Percentiles rank a stretch among this genome's conserved stretches.
These are phyloP conservation scores for Heterocephalus glaber DNA, from an alignment of 2,113 vertebrate genomes.

Conservation along the genomic window DNA sequence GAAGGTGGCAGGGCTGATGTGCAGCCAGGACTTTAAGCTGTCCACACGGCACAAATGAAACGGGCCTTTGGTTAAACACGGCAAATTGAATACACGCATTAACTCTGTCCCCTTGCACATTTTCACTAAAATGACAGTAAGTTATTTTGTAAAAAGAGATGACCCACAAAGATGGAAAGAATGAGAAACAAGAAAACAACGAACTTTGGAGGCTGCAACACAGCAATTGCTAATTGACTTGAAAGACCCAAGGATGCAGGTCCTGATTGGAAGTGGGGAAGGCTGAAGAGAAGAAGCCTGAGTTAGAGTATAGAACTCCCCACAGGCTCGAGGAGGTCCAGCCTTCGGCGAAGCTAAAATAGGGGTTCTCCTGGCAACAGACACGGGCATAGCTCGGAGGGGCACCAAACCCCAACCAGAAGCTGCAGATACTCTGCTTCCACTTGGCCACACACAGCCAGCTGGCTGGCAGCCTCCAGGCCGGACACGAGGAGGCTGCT, in stretches of 20 bases:
- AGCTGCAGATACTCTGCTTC: not conserved
- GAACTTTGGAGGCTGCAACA: not conserved
- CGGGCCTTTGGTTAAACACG: not conserved
- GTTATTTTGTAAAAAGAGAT: not conserved
- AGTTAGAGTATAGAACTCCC: not conserved
- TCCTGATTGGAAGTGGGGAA: not conserved
- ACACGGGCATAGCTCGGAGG: not conserved
- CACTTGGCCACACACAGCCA: not conserved
- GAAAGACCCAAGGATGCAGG: not conserved
- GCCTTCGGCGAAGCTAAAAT: not conserved
- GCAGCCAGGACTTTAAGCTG: not conserved
- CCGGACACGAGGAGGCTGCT: not conserved
- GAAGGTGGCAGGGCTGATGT: not conserved
- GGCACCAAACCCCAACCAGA: not conserved
- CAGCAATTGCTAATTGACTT: not conserved
- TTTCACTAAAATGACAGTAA: constrained; percentile 13
- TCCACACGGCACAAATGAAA: not conserved
- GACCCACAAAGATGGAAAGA: not conserved
- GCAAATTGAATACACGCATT: not conserved
- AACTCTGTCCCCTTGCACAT: not conserved
- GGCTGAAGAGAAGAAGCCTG: not conserved
- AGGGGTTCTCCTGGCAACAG: not conserved
- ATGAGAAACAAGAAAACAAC: not conserved
- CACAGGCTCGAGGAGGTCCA: not conserved
- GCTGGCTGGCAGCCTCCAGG: not conserved